phyloP scores from a whole-genome alignment of 2,888 invertebrate genomes.

The Apocheima hispidaria region DNA sequence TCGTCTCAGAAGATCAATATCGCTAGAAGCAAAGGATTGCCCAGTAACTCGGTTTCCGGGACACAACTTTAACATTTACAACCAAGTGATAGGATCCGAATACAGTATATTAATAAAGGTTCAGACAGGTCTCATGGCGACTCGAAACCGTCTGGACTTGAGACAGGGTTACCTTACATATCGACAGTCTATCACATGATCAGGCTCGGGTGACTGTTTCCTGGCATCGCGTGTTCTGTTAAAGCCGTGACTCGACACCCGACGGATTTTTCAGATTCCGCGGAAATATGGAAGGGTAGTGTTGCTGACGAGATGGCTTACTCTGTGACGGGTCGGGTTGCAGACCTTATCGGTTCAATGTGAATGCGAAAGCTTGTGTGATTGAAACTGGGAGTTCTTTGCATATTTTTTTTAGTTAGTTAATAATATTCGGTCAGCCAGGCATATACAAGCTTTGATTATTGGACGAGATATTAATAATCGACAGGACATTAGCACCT shows the following conservation, averaged over 20 bases:
- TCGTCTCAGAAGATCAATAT: too few relatives aligned
- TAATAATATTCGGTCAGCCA: too few relatives aligned
- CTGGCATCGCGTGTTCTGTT: slow-evolving; percentile 53
- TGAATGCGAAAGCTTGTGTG: neutral
- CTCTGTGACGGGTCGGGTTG: slow-evolving; percentile 15
- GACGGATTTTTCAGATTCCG: slow-evolving; percentile 60
- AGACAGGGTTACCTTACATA: slow-evolving; percentile 29
- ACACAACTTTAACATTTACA: too few relatives aligned
- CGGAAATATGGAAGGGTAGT: slow-evolving; percentile 32
- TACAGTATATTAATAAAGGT: too few relatives aligned
- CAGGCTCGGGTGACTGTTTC: slow-evolving; percentile 54
- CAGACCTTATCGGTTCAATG: neutral
- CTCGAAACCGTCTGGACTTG: slow-evolving; percentile 15
- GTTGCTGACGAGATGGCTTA: slow-evolving; percentile 2
- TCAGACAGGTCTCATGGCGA: slow-evolving; percentile 3
- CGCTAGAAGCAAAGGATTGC: too few relatives aligned
- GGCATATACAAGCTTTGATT: too few relatives aligned
- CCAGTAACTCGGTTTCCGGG: too few relatives aligned
- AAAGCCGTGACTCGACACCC: slow-evolving; percentile 55
- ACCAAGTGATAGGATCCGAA: too few relatives aligned
- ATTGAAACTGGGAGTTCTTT: neutral
- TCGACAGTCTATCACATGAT: slow-evolving; percentile 14
- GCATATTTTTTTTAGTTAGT: too few relatives aligned
- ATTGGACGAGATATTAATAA: too few relatives aligned
- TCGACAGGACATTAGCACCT: too few relatives aligned